Percentiles rank a stretch among this genome's conserved stretches.
These are phyloP conservation scores for Antitype chi DNA, from an alignment of 2,888 invertebrate genomes.

Conservation along the genomic window DNA sequence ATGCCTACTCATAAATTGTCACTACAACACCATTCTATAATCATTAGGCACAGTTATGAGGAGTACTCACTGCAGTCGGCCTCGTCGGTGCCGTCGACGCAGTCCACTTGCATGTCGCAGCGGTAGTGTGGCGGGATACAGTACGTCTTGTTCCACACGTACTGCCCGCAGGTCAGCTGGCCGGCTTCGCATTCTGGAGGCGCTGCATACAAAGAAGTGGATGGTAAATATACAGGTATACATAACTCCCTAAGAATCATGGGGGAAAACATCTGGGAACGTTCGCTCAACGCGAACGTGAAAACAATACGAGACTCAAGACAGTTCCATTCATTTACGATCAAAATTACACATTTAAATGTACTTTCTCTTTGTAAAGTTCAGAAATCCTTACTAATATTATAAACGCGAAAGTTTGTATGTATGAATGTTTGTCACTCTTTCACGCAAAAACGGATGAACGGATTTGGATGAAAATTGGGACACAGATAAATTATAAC, in stretches of 20 bases:
- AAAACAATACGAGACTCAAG: neutral
- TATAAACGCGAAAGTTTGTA: too few species aligned
- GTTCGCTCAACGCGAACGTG: too few species aligned
- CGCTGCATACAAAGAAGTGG: constrained; percentile 90
- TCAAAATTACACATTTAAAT: neutral
- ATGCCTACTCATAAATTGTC: too few species aligned
- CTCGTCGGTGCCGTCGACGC: constrained; percentile 98
- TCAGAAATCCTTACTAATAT: too few species aligned
- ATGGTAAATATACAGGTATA: neutral
- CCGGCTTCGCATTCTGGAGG: constrained; percentile 98
- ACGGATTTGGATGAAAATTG: too few species aligned
- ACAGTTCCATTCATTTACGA: neutral
- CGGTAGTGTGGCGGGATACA: constrained; percentile 98
- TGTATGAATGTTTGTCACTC: too few species aligned
- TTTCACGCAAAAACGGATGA: too few species aligned
- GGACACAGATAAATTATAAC: too few species aligned
- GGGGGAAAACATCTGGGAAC: neutral
- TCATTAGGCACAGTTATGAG: neutral
- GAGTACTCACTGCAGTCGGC: constrained; percentile 97
- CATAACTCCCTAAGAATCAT: neutral
- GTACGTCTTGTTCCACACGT: constrained; percentile 98
- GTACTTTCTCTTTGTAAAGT: neutral
- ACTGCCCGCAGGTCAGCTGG: constrained; percentile 97
- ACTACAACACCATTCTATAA: neutral
- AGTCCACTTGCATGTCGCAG: constrained; percentile 98